These are phyloP conservation scores for Anolis carolinensis DNA, from an alignment of 2,113 vertebrate species.

Conservation along the genomic window DNA sequence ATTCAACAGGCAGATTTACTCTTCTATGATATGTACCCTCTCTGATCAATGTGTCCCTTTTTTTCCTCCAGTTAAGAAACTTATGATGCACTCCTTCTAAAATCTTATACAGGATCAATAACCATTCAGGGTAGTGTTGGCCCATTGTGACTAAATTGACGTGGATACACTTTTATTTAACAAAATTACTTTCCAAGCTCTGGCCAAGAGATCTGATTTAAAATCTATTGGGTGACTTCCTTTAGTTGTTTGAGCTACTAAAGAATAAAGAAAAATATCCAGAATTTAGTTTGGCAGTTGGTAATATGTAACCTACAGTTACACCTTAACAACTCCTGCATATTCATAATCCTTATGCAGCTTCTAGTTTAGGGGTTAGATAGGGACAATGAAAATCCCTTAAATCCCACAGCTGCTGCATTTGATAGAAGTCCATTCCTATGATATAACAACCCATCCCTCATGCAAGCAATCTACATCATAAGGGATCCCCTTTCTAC, in stretches of 20 bases:
- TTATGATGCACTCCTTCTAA: background rate
- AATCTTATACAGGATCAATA: conserved; percentile 4
- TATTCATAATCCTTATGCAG: too few species aligned
- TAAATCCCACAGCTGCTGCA: too few species aligned
- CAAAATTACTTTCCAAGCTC: background rate
- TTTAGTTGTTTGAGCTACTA: background rate
- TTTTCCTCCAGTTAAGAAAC: background rate
- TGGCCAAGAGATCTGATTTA: conserved; percentile 3
- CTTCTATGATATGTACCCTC: background rate
- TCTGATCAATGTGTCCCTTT: background rate
- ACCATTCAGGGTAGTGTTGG: background rate
- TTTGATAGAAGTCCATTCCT: too few species aligned
- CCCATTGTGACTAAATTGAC: background rate
- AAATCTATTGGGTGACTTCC: background rate
- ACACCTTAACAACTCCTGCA: too few species aligned
- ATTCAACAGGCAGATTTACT: background rate
- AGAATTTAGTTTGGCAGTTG: too few species aligned
- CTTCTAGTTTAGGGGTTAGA: too few species aligned
- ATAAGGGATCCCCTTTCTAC: too few species aligned
- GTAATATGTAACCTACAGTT: too few species aligned
- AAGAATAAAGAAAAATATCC: too few species aligned
- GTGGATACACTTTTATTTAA: background rate
- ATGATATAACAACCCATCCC: too few species aligned
- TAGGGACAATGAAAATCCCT: too few species aligned
- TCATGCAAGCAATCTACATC: too few species aligned